Conservation (phyloP, 2,113 vertebrate species). For the Siniperca chuatsi region DNA sequence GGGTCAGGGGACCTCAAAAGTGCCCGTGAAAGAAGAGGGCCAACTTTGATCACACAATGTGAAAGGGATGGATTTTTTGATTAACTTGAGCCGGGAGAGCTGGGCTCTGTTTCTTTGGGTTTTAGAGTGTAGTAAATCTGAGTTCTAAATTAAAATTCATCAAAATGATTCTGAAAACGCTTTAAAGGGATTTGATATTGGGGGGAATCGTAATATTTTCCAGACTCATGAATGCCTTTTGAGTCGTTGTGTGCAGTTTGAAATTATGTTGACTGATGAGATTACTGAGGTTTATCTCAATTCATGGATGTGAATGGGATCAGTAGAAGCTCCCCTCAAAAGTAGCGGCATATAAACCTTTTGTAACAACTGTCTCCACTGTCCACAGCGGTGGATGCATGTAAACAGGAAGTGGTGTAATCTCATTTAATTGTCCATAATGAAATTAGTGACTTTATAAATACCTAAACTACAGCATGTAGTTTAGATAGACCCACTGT, state of each 20-base stretch:
- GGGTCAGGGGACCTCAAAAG: constrained; percentile 61
- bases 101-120: not conserved
- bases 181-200: not conserved
- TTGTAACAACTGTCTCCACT: not conserved
- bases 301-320: constrained; percentile 4
- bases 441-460: not conserved
- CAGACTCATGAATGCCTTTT: not conserved
- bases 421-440: not conserved
- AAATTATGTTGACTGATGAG: constrained; percentile 2
- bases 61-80: constrained; percentile 71
- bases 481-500: not conserved
- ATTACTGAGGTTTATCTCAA: constrained; percentile 19
- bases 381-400: not conserved
- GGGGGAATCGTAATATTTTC: not conserved
- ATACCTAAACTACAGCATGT: not conserved
- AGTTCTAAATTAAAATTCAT: not conserved
- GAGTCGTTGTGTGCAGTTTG: not conserved
- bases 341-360: not conserved
- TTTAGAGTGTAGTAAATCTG: not conserved
- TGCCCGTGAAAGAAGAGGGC: constrained; percentile 66
- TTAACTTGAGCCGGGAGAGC: constrained; percentile 62
- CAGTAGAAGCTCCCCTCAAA: not conserved
- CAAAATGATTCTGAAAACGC: not conserved
- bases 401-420: constrained; percentile 36
- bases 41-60: constrained; percentile 77